Conservation (phyloP, 2,113 vertebrate species). For the Gnathonemus longibarbis region DNA sequence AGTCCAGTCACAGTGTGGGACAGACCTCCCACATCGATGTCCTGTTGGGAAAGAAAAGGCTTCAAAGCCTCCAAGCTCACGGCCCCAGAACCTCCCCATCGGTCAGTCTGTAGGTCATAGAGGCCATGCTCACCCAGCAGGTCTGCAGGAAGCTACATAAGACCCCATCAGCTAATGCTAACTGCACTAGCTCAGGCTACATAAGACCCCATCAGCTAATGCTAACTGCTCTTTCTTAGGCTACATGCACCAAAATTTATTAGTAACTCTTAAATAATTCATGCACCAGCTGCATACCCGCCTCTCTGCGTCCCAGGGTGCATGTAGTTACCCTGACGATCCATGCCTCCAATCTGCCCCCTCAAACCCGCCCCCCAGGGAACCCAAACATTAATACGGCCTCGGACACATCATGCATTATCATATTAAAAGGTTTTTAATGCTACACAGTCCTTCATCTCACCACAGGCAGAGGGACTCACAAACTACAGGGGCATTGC, state of each 20-base stretch:
- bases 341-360: conserved; percentile 12
- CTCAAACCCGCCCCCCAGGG: conserved; percentile 41
- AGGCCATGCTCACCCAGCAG: not conserved
- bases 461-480: conserved; percentile 24
- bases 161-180: not conserved
- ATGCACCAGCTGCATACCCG: not conserved
- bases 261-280: conserved; percentile 18
- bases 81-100: not conserved
- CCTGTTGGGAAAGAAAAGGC: conserved; percentile 56
- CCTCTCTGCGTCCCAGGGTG: conserved; percentile 11
- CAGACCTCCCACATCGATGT: conserved; percentile 71
- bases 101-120: not conserved
- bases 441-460: conserved; percentile 38
- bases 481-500: not conserved
- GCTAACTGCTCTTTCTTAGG: not conserved
- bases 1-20: conserved; percentile 73
- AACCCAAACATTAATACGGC: conserved; percentile 46
- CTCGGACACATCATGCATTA: conserved; percentile 52
- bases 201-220: not conserved
- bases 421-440: conserved; percentile 64
- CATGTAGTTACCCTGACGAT: conserved; percentile 3
- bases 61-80: not conserved
- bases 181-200: not conserved
- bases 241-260: not conserved
- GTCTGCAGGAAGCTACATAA: not conserved